These are phyloP conservation scores for Luidia sarsii DNA, from an alignment of 53 echinoderm and acorn worm genomes.

Conservation along the genomic window DNA sequence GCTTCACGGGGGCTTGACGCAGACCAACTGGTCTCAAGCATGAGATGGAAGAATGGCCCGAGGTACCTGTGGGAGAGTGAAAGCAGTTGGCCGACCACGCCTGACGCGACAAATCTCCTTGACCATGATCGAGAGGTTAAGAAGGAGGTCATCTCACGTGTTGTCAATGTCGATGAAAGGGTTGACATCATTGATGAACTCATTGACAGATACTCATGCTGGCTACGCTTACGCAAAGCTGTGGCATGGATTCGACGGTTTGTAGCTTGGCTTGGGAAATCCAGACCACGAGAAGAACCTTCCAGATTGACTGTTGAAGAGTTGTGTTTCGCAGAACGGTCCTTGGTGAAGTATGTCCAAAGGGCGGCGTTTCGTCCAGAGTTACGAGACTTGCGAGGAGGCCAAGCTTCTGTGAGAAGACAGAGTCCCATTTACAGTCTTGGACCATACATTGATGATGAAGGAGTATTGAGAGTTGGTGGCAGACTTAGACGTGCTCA, in stretches of 20 bases:
- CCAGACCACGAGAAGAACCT: no score
- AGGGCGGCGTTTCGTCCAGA: not conserved
- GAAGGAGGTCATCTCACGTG: not conserved
- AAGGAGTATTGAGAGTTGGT: slow-evolving; percentile 30
- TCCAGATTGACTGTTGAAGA: no score
- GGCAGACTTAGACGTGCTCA: slow-evolving; percentile 13
- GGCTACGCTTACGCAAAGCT: not conserved
- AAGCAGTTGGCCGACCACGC: not conserved
- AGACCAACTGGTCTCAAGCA: not conserved
- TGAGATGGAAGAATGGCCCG: not conserved
- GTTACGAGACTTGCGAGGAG: not conserved
- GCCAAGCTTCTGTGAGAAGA: no score
- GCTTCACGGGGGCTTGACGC: slow-evolving; percentile 1
- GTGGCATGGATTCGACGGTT: no score
- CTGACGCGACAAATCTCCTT: not conserved
- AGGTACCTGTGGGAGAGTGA: not conserved
- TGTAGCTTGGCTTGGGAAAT: no score
- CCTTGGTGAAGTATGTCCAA: no score
- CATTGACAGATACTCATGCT: not conserved
- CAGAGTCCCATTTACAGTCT: slow-evolving; percentile 8
- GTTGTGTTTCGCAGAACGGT: no score
- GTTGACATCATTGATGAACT: not conserved
- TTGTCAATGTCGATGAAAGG: no score
- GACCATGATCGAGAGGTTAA: no score
- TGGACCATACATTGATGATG: slow-evolving; percentile 13